Conservation (phyloP, 30 jellyfish, hydroid and myxozoan genomes). For the Mastigias papua region DNA sequence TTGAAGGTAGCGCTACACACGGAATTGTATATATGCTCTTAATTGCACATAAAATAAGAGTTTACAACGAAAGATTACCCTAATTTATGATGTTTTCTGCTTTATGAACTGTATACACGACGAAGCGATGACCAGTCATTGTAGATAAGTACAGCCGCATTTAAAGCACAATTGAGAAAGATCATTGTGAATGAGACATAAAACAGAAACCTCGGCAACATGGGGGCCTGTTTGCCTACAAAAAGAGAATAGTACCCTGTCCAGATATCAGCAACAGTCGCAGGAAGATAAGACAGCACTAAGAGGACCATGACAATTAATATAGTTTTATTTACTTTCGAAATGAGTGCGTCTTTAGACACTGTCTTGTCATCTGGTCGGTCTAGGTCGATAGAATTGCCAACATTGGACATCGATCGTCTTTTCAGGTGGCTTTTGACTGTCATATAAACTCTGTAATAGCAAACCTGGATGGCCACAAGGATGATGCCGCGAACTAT, state of each 20-base stretch:
- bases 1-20: no score
- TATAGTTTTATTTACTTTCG: conserved; percentile 10
- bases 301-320: background rate
- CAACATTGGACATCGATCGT: background rate
- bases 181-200: conserved; percentile 6
- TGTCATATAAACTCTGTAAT: conserved; percentile 19
- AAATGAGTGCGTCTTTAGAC: background rate
- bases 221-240: conserved; percentile 21
- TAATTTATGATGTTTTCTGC: no score
- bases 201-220: conserved; percentile 32
- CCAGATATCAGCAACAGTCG: conserved; percentile 20
- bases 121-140: background rate
- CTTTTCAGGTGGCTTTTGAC: conserved; percentile 7
- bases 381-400: background rate
- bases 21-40: no score
- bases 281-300: conserved; percentile 6
- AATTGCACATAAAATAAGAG: no score
- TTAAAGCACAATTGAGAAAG: conserved; percentile 28
- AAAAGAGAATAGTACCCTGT: conserved; percentile 56
- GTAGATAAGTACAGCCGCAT: conserved; percentile 34
- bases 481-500: background rate
- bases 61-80: no score
- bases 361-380: background rate
- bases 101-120: background rate
- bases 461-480: background rate